Evolutionary conservation across 2,113 vertebrate genomes (phyloP).

Genomic region (Gorilla gorilla): DNA sequence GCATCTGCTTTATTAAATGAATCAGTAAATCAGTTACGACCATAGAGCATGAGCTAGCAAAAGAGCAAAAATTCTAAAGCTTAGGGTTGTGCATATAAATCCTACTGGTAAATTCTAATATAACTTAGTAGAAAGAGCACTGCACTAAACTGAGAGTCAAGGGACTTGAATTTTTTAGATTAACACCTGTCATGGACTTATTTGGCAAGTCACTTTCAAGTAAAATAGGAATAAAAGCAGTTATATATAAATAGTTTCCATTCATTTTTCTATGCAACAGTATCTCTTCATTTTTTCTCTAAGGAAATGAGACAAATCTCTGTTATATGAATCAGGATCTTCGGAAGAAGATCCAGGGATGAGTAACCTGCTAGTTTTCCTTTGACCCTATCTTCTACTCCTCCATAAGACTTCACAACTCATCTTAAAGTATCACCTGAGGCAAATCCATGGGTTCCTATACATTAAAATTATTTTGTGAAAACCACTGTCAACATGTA

Average conservation of each 20-base stretch:
- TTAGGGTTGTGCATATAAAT: constrained; percentile 37
- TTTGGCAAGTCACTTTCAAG: not conserved
- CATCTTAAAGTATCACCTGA: not conserved
- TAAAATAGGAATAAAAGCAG: not conserved
- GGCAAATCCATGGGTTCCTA: not conserved
- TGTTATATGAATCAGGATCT: not conserved
- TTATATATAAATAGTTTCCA: not conserved
- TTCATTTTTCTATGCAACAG: not conserved
- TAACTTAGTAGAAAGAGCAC: not conserved
- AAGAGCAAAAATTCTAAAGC: constrained; percentile 53
- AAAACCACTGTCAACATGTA: not conserved
- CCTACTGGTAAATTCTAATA: constrained; percentile 53
- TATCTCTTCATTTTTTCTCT: not conserved
- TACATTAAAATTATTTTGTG: not conserved
- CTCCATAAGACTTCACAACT: not conserved
- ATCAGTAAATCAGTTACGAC: constrained; percentile 82
- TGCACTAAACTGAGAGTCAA: not conserved
- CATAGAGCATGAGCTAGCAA: constrained; percentile 48
- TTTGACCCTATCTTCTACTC: not conserved
- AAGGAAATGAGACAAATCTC: not conserved
- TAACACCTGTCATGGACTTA: not conserved
- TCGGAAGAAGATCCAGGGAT: not conserved
- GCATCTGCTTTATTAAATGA: constrained; percentile 82
- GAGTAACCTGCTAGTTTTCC: fast-evolving
- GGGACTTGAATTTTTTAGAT: not conserved